Evolutionary conservation across 2,888 invertebrate genomes (phyloP).

Genomic region (Oscheius sp.): DNA sequence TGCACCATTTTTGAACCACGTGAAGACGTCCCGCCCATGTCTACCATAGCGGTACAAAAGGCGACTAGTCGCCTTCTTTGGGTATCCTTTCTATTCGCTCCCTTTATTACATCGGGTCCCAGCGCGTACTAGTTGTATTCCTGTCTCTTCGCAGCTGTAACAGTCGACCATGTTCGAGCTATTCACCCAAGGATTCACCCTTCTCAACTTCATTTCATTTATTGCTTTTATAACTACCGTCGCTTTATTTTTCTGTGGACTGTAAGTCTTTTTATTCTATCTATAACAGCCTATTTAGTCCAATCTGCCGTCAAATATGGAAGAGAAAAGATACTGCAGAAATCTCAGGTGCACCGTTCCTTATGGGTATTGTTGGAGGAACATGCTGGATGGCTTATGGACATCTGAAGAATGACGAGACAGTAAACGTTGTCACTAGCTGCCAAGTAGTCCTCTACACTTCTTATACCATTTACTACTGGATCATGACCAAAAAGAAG

Average conservation of each 20-base stretch:
- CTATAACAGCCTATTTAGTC: no score
- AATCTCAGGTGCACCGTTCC: constrained; percentile 68
- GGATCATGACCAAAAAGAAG: constrained; percentile 70
- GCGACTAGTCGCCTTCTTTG: not conserved
- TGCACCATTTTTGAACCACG: not conserved
- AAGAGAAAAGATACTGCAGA: constrained; percentile 68
- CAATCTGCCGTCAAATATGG: constrained; percentile 70
- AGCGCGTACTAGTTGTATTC: no score
- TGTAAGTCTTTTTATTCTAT: constrained; percentile 76
- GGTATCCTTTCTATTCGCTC: not conserved
- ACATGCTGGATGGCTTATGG: constrained; percentile 69
- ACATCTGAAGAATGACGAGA: constrained; percentile 64
- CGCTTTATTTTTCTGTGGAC: constrained; percentile 85
- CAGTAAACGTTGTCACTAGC: constrained; percentile 65
- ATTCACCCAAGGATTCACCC: constrained; percentile 64
- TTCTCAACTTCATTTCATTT: constrained; percentile 66
- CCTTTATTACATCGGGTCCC: no score
- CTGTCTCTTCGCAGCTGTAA: not conserved
- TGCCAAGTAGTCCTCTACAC: constrained; percentile 66
- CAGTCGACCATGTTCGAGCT: constrained; percentile 60
- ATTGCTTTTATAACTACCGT: constrained; percentile 82
- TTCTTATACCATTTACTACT: constrained; percentile 67
- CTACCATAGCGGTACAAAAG: not conserved
- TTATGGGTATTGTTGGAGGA: constrained; percentile 69
- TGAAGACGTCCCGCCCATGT: not conserved